Evolutionary conservation across 2,888 invertebrate genomes (phyloP).

Genomic region (Callyntrura guangdongensis): DNA sequence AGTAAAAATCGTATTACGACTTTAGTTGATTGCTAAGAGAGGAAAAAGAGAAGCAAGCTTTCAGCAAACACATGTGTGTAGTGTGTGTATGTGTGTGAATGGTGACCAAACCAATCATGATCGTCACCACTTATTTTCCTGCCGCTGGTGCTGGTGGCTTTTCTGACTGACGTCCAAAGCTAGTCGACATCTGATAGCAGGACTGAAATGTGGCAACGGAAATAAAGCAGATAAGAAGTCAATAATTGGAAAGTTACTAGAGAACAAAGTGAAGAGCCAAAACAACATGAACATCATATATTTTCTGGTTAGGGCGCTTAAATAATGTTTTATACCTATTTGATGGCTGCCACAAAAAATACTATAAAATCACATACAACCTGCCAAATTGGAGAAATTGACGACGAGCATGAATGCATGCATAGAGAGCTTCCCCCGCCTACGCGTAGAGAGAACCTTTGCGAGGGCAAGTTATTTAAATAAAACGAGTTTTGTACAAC

Average conservation of each 20-base stretch:
- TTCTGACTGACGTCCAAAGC: constrained; percentile 48
- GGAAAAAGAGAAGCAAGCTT: not conserved
- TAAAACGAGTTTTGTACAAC: not conserved
- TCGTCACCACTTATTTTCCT: not conserved
- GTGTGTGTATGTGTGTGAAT: not conserved
- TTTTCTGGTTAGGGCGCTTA: no score
- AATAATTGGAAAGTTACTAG: constrained; percentile 24
- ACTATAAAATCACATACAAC: not conserved
- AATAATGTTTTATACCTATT: no score
- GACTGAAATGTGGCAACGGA: constrained; percentile 36
- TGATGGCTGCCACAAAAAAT: no score
- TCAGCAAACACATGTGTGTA: not conserved
- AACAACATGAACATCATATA: not conserved
- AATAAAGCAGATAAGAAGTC: constrained; percentile 51
- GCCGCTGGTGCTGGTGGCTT: not conserved
- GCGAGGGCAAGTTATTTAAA: not conserved
- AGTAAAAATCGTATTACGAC: not conserved
- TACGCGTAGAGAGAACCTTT: not conserved
- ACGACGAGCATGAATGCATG: not conserved
- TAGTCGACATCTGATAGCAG: constrained; percentile 32
- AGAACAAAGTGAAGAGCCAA: not conserved
- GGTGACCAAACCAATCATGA: constrained; percentile 59
- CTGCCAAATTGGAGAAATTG: not conserved
- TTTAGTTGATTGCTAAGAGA: constrained; percentile 5
- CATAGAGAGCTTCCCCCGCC: no score